Percentiles rank a stretch among this genome's conserved stretches.
Conservation (phyloP, 30 jellyfish, hydroid and myxozoan genomes). For the Nemopilema nomurai region DNA sequence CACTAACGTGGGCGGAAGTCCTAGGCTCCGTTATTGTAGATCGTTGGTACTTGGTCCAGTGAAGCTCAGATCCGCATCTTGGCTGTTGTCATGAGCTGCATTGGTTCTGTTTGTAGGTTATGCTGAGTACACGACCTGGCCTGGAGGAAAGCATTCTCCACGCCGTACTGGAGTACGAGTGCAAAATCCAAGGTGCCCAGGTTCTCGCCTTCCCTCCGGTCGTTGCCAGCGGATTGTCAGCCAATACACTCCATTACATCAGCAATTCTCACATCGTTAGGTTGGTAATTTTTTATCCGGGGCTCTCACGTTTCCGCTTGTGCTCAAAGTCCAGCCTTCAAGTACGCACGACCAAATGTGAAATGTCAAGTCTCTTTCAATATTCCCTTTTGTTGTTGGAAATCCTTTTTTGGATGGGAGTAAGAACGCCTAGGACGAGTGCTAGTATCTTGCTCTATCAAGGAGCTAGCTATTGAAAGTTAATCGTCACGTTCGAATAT, state of each 20-base stretch:
- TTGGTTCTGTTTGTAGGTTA: conserved; percentile 50
- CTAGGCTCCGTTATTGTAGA: too few relatives aligned
- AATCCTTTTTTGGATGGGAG: not conserved
- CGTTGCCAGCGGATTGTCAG: conserved; percentile 95
- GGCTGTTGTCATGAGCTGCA: not conserved
- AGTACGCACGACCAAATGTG: not conserved
- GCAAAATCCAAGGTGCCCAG: conserved; percentile 91
- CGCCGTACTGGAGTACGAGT: conserved; percentile 75
- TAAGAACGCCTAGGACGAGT: too few relatives aligned
- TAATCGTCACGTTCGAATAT: too few relatives aligned
- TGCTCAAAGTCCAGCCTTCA: not conserved
- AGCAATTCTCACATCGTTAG: conserved; percentile 78
- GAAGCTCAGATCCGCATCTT: not conserved
- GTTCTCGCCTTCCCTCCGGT: conserved; percentile 94
- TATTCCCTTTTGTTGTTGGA: not conserved
- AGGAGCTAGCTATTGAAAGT: too few relatives aligned
- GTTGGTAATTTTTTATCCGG: conserved; percentile 50
- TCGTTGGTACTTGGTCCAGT: too few relatives aligned
- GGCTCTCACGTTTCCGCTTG: not conserved
- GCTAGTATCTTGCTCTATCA: too few relatives aligned
- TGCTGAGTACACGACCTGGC: conserved; percentile 78
- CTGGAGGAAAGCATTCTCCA: conserved; percentile 78
- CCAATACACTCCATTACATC: conserved; percentile 88
- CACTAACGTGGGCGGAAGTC: too few relatives aligned
- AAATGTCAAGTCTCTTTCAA: not conserved